Percentiles rank a stretch among this genome's conserved stretches.
These are phyloP conservation scores for Pseudorasbora parva DNA, from an alignment of 2,113 vertebrate species.

Conservation along the genomic window DNA sequence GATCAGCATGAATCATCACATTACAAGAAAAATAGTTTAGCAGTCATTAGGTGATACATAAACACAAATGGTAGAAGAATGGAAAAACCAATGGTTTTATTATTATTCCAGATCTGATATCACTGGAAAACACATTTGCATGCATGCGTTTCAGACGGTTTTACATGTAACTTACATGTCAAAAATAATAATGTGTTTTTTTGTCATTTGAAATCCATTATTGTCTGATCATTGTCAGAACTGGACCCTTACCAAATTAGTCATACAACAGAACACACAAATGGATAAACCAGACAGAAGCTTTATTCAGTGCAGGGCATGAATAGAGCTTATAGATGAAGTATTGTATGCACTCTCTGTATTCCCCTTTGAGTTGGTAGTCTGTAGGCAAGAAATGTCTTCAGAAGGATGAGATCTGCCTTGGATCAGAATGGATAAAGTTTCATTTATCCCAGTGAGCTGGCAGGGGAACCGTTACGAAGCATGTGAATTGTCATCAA, in stretches of 20 bases:
- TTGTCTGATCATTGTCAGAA: neutral
- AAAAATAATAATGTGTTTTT: neutral
- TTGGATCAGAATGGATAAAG: slow-evolving; percentile 1
- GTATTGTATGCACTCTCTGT: slow-evolving; percentile 7
- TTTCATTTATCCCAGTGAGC: slow-evolving; percentile 4
- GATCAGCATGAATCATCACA: slow-evolving; percentile 7
- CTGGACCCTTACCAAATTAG: neutral
- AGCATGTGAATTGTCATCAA: neutral
- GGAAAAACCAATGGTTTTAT: too few species aligned
- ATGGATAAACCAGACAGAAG: slow-evolving; percentile 32
- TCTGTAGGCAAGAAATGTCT: slow-evolving; percentile 2
- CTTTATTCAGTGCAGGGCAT: slow-evolving; percentile 18
- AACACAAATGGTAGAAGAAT: neutral
- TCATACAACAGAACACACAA: neutral
- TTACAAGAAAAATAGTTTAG: neutral
- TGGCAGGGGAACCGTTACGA: neutral
- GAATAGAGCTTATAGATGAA: neutral
- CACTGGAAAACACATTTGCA: too few species aligned
- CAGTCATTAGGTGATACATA: neutral
- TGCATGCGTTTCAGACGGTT: neutral
- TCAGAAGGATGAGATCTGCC: slow-evolving; percentile 31
- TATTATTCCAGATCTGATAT: too few species aligned
- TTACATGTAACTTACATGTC: neutral
- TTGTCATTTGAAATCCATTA: neutral
- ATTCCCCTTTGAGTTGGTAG: neutral